These are phyloP conservation scores for Eptatretus atami DNA, from an alignment of 2,797 vertebrate species.

Conservation along the genomic window DNA sequence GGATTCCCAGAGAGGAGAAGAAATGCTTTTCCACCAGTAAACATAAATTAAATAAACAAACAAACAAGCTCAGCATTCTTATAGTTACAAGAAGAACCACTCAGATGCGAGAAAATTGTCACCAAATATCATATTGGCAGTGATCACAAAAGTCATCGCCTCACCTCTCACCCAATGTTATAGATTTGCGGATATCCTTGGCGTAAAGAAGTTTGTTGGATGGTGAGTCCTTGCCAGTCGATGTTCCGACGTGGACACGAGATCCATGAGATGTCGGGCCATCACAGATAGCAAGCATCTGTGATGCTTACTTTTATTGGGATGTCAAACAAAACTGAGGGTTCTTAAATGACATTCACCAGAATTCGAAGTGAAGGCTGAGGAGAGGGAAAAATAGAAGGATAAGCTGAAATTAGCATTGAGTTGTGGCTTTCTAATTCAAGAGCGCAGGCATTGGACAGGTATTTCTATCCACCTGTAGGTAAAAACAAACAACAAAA, in stretches of 20 bases:
- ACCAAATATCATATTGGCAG: no score
- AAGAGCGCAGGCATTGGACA: no score
- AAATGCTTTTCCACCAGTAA: no score
- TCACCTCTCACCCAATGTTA: constrained; percentile 95
- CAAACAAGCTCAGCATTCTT: no score
- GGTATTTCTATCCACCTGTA: no score
- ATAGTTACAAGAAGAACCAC: no score
- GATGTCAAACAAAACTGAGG: constrained; percentile 87
- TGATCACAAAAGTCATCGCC: constrained; percentile 8
- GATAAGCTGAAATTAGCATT: no score
- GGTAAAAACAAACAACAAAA: no score
- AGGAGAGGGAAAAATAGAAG: not conserved
- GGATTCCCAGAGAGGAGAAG: no score
- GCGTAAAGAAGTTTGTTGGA: constrained; percentile 91
- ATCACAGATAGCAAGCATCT: constrained; percentile 78
- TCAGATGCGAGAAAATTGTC: no score
- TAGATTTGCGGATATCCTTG: constrained; percentile 98
- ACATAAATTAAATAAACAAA: no score
- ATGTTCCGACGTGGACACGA: constrained; percentile 76
- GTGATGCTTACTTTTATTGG: constrained; percentile 95
- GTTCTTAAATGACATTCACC: constrained; percentile 96
- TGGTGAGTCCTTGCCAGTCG: constrained; percentile 82
- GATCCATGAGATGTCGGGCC: constrained; percentile 93
- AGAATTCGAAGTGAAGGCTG: constrained; percentile 86
- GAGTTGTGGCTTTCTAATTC: not conserved